Evolutionary conservation across 1,140 invertebrate genomes (phyloP), one percentile per base, ranked within the genome.

Genomic region (Oncopodura yosiiana): DNA sequence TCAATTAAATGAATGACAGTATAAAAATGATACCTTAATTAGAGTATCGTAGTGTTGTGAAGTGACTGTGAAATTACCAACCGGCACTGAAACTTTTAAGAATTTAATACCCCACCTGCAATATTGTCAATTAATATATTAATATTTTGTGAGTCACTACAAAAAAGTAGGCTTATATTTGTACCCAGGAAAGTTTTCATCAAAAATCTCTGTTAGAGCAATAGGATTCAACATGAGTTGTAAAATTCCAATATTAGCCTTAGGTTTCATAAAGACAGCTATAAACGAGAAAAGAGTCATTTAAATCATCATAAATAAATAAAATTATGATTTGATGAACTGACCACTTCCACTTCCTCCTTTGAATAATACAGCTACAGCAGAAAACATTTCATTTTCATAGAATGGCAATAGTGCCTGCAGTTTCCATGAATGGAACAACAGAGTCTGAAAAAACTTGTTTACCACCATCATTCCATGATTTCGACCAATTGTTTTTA

Each of bases 391-490:
- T 14, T 56, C 54, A 39, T 56, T 56, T 42, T 56, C 54, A 24
- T 56, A 56, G 30, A 49, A 56, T 8, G 54, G 54, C 54, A 56
- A n/a, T 56, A 19, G 50, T 19, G 23, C 54, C 54, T 34, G 50
- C 54, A 3, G 37, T 48, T 18, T 56, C 54, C 36, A 56, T 50
- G 48, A 42, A 56, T 3, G 54, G 41, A 12, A 56, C 34, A 12
- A 30, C 30, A 4, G 48, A 49, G 12, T 56, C 54, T 45, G 54
- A 30, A 16, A 56, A 56, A 2, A 21, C 26, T 1, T 41, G 26
- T 12, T 49, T 37, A 29, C 46, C 46, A n/a, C 30, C 48, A 30
- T 36, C 48, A 32, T 43, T 56, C 54, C 54, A 56, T 1, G 54
- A 48, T 11, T 27, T 49, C 6, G 54, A 46, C 54, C 54, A 56